Base-by-base conservation (phyloP, 1,140 invertebrate species). In the Bombus fervidus region DNA sequence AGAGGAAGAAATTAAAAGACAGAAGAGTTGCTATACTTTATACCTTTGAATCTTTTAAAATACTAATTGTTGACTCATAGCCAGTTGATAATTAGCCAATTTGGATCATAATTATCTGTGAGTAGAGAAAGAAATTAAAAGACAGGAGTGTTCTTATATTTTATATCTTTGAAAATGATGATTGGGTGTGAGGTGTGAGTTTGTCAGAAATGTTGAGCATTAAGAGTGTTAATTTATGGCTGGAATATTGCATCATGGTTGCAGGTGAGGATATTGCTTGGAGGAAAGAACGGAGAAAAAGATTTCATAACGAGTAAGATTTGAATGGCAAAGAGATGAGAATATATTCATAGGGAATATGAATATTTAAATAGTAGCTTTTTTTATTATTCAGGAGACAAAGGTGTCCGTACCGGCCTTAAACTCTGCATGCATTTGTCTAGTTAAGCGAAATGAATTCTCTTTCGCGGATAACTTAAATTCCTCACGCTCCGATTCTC, bases 341-440 rank as follows among this genome's bases (percentile, higher is more conserved):
- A 64, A 72, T 71, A 39, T 80, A 80, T 84, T 84, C 83, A 79
- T 79, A 71, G n/a, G 31, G 31, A 72, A 84, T 79, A 79, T 72
- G 83, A 84, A 84, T 84, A 69, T 71, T 84, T 79, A 84, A 47
- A 79, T 47, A 37, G 31, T 47, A 31, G n/a, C 31, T 79, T 84
- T 84, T 76, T 66, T 75, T 22, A 83, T 62, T 59, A 84, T 80
- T 80, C 83, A 79, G 31, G 34, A 31, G 66, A 47, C 37, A n/a
- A 62, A 53, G 22, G 28, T n/a, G 43, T 37, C 22, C n/a, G n/a
- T 28, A 43, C 34, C 6, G 9, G 43, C 5, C 31, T 69, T 57
- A n/a, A 41, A 72, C 28, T 2, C 28, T 57, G 47, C 66, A 72
- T 81, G 31, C 31, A 69, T n/a, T 77, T 37, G 15, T 39, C 18